phyloP scores from a whole-genome alignment of 2,113 vertebrate species.

The Gnathonemus echidnorhynchus region DNA sequence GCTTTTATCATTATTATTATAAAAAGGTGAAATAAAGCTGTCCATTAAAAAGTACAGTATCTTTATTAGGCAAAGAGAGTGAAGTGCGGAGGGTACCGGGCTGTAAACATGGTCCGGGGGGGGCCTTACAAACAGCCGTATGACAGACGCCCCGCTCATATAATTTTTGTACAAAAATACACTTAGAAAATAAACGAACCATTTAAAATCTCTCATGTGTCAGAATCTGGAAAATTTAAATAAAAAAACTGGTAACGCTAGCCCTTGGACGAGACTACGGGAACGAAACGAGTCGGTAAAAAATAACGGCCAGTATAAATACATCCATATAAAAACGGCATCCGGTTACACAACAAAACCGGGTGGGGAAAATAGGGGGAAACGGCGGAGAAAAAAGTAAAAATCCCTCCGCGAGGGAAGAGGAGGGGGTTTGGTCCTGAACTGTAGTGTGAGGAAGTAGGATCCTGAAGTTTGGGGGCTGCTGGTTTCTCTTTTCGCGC shows the following conservation, averaged over 20 bases:
- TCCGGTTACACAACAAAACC: slow-evolving; percentile 84
- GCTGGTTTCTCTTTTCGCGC: slow-evolving; percentile 78
- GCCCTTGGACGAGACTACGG: slow-evolving; percentile 94
- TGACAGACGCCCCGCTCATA: slow-evolving; percentile 90
- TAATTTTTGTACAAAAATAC: slow-evolving; percentile 99
- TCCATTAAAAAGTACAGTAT: slow-evolving; percentile 90
- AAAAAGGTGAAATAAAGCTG: slow-evolving; percentile 85
- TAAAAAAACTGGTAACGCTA: slow-evolving; percentile 82
- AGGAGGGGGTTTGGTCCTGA: slow-evolving; percentile 95
- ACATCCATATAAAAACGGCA: slow-evolving; percentile 90
- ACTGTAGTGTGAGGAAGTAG: slow-evolving; percentile 81
- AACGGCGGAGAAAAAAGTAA: slow-evolving; percentile 64
- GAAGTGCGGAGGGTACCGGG: slow-evolving; percentile 41
- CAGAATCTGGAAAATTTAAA: slow-evolving; percentile 94
- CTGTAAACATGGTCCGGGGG: slow-evolving; percentile 93
- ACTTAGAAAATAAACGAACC: slow-evolving; percentile 99
- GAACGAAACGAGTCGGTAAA: slow-evolving; percentile 63
- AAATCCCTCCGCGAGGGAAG: slow-evolving; percentile 64
- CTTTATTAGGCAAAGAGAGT: slow-evolving; percentile 48
- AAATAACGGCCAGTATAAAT: slow-evolving; percentile 92
- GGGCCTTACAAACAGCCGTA: slow-evolving; percentile 70
- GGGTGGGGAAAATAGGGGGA: slow-evolving; percentile 62
- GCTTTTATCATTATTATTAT: slow-evolving; percentile 78
- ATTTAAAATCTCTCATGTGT: slow-evolving; percentile 90
- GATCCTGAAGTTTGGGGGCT: slow-evolving; percentile 98